These are phyloP conservation scores for Chaetodon trifascialis DNA, from an alignment of 2,113 vertebrate genomes.

Conservation along the genomic window DNA sequence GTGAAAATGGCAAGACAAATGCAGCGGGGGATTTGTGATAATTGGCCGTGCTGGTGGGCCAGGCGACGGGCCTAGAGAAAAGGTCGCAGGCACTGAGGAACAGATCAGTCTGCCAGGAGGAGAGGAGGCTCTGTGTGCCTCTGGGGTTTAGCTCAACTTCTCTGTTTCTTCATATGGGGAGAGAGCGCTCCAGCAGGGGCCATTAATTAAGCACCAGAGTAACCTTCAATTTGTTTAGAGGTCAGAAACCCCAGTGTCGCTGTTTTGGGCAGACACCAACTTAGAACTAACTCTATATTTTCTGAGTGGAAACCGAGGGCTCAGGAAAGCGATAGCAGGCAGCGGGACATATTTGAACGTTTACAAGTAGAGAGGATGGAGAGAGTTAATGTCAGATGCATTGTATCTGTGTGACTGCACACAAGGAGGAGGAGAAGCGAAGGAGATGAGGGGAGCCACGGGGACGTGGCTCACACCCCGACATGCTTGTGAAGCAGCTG, in stretches of 20 bases:
- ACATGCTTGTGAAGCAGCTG: slow-evolving; percentile 77
- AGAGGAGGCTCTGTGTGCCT: slow-evolving; percentile 57
- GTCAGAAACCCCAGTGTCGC: slow-evolving; percentile 58
- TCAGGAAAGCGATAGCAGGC: slow-evolving; percentile 4
- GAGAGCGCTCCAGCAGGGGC: slow-evolving; percentile 59
- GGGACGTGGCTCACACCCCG: slow-evolving; percentile 70
- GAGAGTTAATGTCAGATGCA: slow-evolving; percentile 59
- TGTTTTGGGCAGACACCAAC: slow-evolving; percentile 49
- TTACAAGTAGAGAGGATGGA: slow-evolving; percentile 25
- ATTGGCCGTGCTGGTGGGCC: slow-evolving; percentile 80
- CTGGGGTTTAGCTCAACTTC: slow-evolving; percentile 69
- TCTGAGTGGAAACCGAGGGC: slow-evolving; percentile 10
- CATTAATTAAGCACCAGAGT: slow-evolving; percentile 72
- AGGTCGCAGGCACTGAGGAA: slow-evolving; percentile 79
- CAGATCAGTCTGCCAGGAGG: slow-evolving; percentile 75
- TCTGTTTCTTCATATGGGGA: slow-evolving; percentile 48
- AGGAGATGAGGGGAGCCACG: slow-evolving; percentile 64
- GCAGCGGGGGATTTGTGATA: slow-evolving; percentile 80
- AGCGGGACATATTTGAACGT: slow-evolving; percentile 33
- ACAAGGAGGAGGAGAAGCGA: slow-evolving; percentile 55
- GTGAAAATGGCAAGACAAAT: slow-evolving; percentile 85
- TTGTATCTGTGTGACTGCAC: slow-evolving; percentile 48
- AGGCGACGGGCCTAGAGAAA: slow-evolving; percentile 77
- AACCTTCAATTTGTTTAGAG: slow-evolving; percentile 78
- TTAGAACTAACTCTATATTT: slow-evolving; percentile 35